phyloP scores from a whole-genome alignment of 2,888 invertebrate genomes.

The Mythimna loreyi region DNA sequence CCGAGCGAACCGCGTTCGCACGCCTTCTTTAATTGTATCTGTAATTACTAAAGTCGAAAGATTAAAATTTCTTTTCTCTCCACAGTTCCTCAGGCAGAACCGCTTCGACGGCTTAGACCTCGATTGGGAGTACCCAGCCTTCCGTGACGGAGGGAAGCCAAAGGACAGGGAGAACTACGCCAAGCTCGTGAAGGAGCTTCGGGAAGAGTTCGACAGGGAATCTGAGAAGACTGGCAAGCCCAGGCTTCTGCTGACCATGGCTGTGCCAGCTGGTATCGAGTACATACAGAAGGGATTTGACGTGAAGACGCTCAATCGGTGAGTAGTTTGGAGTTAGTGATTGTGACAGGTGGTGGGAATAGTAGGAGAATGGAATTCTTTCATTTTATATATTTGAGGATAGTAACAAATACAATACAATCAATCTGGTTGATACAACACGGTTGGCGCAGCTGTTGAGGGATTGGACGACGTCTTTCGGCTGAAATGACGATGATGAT shows the following conservation, averaged over 20 bases:
- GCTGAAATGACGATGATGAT: too few species aligned
- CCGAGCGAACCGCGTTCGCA: too few species aligned
- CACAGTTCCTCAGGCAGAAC: slow-evolving; percentile 95
- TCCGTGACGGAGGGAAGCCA: slow-evolving; percentile 95
- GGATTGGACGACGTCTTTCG: too few species aligned
- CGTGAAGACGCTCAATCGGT: slow-evolving; percentile 96
- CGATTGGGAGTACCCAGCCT: slow-evolving; percentile 97
- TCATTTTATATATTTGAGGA: too few species aligned
- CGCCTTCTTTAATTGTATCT: too few species aligned
- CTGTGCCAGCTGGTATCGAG: slow-evolving; percentile 98
- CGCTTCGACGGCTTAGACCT: slow-evolving; percentile 98
- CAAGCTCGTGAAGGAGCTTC: slow-evolving; percentile 96
- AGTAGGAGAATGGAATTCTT: not conserved
- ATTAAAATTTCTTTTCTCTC: slow-evolving; percentile 4
- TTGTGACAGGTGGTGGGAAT: not conserved
- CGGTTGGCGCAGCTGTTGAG: too few species aligned
- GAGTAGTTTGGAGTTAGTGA: slow-evolving; percentile 68
- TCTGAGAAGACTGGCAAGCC: slow-evolving; percentile 95
- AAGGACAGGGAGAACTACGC: slow-evolving; percentile 97
- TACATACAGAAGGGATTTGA: slow-evolving; percentile 98
- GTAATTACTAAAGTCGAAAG: too few species aligned
- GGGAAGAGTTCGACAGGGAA: slow-evolving; percentile 97
- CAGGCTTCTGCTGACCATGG: slow-evolving; percentile 96
- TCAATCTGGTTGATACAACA: too few species aligned
- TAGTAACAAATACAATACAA: too few species aligned